Evolutionary conservation across 2,888 invertebrate species (phyloP).

Genomic region (Chrysolina oricalcia): DNA sequence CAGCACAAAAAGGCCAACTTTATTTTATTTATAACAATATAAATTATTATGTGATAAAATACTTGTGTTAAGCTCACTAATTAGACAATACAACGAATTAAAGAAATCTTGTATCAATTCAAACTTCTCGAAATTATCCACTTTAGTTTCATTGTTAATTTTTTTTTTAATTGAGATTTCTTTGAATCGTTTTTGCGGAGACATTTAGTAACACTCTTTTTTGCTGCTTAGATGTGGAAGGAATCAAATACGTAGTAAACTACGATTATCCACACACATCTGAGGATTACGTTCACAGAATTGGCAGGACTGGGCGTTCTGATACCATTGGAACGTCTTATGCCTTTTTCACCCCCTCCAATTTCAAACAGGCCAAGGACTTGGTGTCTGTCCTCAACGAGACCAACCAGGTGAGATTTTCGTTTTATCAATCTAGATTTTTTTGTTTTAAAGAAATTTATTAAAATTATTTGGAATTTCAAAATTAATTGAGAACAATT

Average conservation of each 20-base stretch:
- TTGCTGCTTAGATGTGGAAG: constrained; percentile 87
- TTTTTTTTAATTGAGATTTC: constrained; percentile 24
- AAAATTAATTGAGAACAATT: too few relatives aligned
- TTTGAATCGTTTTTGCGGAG: constrained; percentile 33
- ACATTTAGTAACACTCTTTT: constrained; percentile 32
- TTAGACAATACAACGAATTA: constrained; percentile 4
- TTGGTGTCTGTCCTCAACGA: constrained; percentile 91
- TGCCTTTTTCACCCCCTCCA: constrained; percentile 94
- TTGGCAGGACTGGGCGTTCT: constrained; percentile 93
- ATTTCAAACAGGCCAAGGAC: constrained; percentile 90
- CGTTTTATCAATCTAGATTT: constrained; percentile 18
- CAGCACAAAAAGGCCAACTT: not conserved
- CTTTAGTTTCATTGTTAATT: rapidly evolving
- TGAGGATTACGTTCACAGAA: constrained; percentile 96
- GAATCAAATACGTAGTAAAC: constrained; percentile 96
- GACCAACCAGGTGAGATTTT: constrained; percentile 85
- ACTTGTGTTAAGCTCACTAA: not conserved
- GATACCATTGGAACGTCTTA: constrained; percentile 93
- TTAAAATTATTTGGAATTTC: too few relatives aligned
- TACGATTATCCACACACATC: constrained; percentile 97
- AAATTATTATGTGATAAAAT: too few relatives aligned
- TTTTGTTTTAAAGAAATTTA: too few relatives aligned
- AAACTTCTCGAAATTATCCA: not conserved
- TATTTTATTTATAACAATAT: not conserved
- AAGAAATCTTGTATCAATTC: constrained; percentile 20